A percentile compares a stretch with the other conserved stretches of the same genome.
Evolutionary conservation across 1,140 invertebrate genomes (phyloP).

Genomic region (Armadillidium nasatum): DNA sequence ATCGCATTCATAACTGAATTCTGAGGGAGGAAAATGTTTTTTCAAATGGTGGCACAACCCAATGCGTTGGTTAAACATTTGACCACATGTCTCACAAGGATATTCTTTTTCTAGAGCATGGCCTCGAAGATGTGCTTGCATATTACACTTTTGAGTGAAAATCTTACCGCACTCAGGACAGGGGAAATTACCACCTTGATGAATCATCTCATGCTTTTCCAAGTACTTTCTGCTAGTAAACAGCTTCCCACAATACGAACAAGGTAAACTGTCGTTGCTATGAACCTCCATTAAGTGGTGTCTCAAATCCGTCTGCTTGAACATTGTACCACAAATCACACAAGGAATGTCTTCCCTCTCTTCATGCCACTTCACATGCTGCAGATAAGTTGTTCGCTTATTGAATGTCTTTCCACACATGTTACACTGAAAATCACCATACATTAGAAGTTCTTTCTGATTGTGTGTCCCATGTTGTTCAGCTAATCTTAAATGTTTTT

Average conservation of each 20-base stretch:
- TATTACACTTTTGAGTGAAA: constrained; percentile 85
- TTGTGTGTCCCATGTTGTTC: constrained; percentile 44
- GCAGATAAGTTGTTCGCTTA: constrained; percentile 41
- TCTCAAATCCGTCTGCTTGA: constrained; percentile 42
- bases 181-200: constrained; percentile 56
- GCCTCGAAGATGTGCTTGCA: constrained; percentile 80
- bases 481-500: constrained; percentile 41
- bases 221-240: constrained; percentile 42
- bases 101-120: constrained; percentile 79
- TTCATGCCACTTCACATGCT: constrained; percentile 43
- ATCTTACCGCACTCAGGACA: constrained; percentile 89
- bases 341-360: constrained; percentile 44
- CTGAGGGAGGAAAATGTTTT: constrained; percentile 41
- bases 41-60: constrained; percentile 44
- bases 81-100: constrained; percentile 79
- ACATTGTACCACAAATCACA: constrained; percentile 44
- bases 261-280: constrained; percentile 43
- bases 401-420: constrained; percentile 45
- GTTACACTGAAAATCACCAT: constrained; percentile 44
- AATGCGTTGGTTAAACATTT: constrained; percentile 41
- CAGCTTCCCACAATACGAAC: constrained; percentile 42
- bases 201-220: constrained; percentile 42
- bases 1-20: constrained; percentile 42
- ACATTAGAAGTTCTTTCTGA: constrained; percentile 43
- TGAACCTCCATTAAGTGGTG: constrained; percentile 43